Evolutionary conservation across 2,113 vertebrate species (phyloP), one percentile per base, ranked within the genome.

Genomic region (Menura novaehollandiae): DNA sequence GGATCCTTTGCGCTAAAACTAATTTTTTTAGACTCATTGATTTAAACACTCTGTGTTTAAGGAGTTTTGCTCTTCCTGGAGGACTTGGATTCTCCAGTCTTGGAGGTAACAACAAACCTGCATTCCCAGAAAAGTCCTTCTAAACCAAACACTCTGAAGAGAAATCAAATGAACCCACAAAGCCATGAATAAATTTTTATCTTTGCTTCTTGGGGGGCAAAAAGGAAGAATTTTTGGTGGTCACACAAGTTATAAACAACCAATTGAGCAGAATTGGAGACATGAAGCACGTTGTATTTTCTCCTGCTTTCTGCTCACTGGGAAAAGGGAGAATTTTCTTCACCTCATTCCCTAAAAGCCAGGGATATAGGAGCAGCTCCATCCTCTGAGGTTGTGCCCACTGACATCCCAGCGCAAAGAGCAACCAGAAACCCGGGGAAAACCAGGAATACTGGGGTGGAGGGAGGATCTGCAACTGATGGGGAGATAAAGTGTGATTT

Each of bases 401-500:
- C 44, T 18, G 30, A 56, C 73, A 62, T 30, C 68, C 69, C 75
- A 22, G 69, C 41, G 91, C 88, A 89, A 94, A 94, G 76, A 55
- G 80, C 87, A 59, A 22, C 51, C 71, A 79, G 53, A 85, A 91
- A 85, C 11, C 83, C 68, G 43, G 27, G 88, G 72, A 32, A 88
- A 89, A 69, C 5, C 1, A 15, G 66, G 83, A 69, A 69, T 76
- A 24, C 14, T 23, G 33, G 79, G 91, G 26, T 59, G 78, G 56
- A 75, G 55, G 63, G 80, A 91, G 68, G 30, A 47, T 9, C 87
- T 53, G 73, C 66, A 30, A 10, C 33, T 15, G 58, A 41, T 12
- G 5, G 52, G 43, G 94, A 58, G 69, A 88, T 47, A 75, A 90
- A 95, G 85, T 1, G 19, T 64, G 92, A 95, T 90, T 96, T 96